Evolutionary conservation across 2,888 invertebrate genomes (phyloP), one percentile per base, ranked within the genome.

Genomic region (Xanthia icteritia): DNA sequence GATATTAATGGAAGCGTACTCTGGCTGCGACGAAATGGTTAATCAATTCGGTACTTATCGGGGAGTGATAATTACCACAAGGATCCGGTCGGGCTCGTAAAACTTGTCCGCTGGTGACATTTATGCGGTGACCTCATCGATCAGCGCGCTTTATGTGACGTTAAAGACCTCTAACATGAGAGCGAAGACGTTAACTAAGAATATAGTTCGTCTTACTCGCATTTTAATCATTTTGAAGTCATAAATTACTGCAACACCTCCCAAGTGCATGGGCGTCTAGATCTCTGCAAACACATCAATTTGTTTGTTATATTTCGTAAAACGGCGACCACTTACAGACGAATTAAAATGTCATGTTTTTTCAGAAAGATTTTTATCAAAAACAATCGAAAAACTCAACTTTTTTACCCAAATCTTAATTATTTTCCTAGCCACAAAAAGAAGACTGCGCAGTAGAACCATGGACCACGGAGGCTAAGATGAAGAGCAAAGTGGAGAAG

Each of bases 401-500:
- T n/a, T n/a, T n/a, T n/a, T n/a, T n/a, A n/a, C n/a, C n/a, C n/a
- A n/a, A n/a, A n/a, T n/a, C n/a, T n/a, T 17, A 58, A 58, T 36
- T n/a, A 31, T n/a, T 27, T 27, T 78, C 86, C 0, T 89, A 96
- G 97, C 97, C 98, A 0, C 97, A 98, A 81, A 98, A 97, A 90
- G 99, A 99, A 95, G 97, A 98, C 81, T 98, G 98, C 69, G 96
- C 97, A 11, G 92, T 97, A 27, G 98, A 98, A 75, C 99, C 99
- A 0, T 99, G 99, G 99, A 99, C 98, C 2, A 97, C 97, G 79
- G 97, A 98, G 83, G 98, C 98, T 36, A 98, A 98, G 89, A 98
- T 98, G 97, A 99, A 99, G 96, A 94, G 97, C 68, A 97, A 98
- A 93, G 98, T 98, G 39, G 99, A 99, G 92, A 97, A 98, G 87